A percentile compares a stretch with the other conserved stretches of the same genome.
Evolutionary conservation across 2,888 invertebrate species (phyloP).

Genomic region (Cephus pygmeus): DNA sequence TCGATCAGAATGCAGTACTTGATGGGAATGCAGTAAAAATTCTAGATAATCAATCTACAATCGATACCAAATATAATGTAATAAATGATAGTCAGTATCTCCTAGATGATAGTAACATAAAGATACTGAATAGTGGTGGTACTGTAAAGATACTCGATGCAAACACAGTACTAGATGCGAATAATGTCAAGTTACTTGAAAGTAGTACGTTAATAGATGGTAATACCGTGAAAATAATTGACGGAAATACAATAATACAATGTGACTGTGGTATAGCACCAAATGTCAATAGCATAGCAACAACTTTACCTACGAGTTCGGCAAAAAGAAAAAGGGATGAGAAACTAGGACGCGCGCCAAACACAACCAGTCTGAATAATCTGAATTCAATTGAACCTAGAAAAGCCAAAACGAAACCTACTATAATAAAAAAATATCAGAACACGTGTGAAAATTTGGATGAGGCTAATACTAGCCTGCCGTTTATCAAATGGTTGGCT

Average conservation of each 20-base stretch:
- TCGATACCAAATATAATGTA: constrained; percentile 49
- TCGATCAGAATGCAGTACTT: constrained; percentile 50
- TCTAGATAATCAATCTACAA: constrained; percentile 46
- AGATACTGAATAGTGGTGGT: constrained; percentile 47
- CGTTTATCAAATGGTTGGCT: constrained; percentile 78
- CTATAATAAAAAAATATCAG: constrained; percentile 54
- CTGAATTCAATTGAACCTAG: constrained; percentile 54
- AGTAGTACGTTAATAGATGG: constrained; percentile 35
- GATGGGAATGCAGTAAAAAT: constrained; percentile 48
- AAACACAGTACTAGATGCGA: constrained; percentile 48
- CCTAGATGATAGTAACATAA: constrained; percentile 50
- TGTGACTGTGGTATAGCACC: constrained; percentile 35
- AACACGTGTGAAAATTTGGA: constrained; percentile 53
- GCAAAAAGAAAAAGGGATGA: constrained; percentile 58
- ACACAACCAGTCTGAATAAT: constrained; percentile 46
- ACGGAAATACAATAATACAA: constrained; percentile 39
- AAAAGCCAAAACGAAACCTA: constrained; percentile 52
- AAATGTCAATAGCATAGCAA: constrained; percentile 2
- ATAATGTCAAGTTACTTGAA: constrained; percentile 50
- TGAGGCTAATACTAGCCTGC: constrained; percentile 60
- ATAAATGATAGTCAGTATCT: constrained; percentile 48
- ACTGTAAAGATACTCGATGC: constrained; percentile 52
- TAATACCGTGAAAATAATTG: constrained; percentile 39
- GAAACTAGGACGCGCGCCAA: constrained; percentile 34
- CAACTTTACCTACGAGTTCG: constrained; percentile 30